phyloP scores from a whole-genome alignment of 2,888 invertebrate genomes.

The Pseudoips prasinana region DNA sequence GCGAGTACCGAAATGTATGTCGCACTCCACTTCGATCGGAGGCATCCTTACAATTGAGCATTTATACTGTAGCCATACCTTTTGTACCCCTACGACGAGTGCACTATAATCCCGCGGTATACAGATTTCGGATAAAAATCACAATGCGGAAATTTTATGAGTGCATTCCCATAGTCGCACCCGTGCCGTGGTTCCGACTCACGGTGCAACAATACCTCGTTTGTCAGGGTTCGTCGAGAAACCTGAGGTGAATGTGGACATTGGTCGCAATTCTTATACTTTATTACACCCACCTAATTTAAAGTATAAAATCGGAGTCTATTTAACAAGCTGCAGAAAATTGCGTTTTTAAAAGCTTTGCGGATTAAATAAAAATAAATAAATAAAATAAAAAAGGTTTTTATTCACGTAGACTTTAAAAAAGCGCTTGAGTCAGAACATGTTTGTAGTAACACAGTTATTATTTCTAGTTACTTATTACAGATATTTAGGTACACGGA shows the following conservation, averaged over 20 bases:
- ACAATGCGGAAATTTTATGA: constrained; percentile 67
- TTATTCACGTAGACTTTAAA: too few relatives aligned
- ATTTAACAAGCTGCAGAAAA: too few relatives aligned
- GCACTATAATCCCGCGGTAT: constrained; percentile 40
- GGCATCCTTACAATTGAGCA: constrained; percentile 40
- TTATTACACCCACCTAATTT: constrained; percentile 35
- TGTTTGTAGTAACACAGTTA: too few relatives aligned
- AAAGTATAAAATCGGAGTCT: constrained; percentile 25
- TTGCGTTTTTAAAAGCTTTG: too few relatives aligned
- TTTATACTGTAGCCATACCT: constrained; percentile 36
- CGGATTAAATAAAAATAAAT: too few relatives aligned
- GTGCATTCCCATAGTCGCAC: constrained; percentile 61
- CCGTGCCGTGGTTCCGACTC: constrained; percentile 43
- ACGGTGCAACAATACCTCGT: constrained; percentile 66
- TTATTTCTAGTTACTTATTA: too few relatives aligned
- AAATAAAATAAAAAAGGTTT: too few relatives aligned
- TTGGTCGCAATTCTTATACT: constrained; percentile 40
- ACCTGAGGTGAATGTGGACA: constrained; percentile 49
- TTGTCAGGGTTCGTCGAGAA: constrained; percentile 70
- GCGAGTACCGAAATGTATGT: constrained; percentile 5
- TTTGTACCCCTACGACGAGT: constrained; percentile 52
- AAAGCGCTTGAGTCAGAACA: too few relatives aligned
- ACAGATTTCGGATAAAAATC: constrained; percentile 59
- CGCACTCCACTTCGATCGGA: constrained; percentile 23
- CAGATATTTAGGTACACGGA: too few relatives aligned